Base-by-base conservation (phyloP, 2,888 invertebrate genomes). In the Chouioia cunea region DNA sequence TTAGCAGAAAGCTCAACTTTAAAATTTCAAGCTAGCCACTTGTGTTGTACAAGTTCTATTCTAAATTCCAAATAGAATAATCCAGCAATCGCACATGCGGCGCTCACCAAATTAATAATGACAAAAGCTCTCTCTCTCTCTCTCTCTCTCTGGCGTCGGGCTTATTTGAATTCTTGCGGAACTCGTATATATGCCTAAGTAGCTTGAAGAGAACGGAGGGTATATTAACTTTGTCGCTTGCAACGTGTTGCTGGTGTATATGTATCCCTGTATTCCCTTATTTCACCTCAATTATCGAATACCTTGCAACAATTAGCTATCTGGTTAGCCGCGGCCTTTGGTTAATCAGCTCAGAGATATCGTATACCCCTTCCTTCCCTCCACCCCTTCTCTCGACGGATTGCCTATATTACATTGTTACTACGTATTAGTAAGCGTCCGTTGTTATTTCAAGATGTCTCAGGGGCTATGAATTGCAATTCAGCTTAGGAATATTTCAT, bases 141-240 rank as follows among this genome's bases (percentile, higher is more conserved):
- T 27, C 27, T 27, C 27, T 27, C 27, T 27, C 27, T 27, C 27
- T 27, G 4, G n/a, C 6, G 27, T 43, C n/a, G 10, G 8, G 14
- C 27, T 73, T 69, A 69, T 69, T 73, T 57, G 65, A 69, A 73
- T 73, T 73, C 66, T 73, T 73, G 69, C 52, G 58, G 52, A 73
- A 65, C 69, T 69, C 58, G 36, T 58, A 73, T n/a, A 73, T 73
- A 65, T 12, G 36, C 57, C 69, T 65, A 72, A 69, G 69, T 68
- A 73, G 65, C 58, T 65, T 4, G 20, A 22, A 16, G 16, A 44
- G 67, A n/a, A n/a, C 36, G 36, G 64, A 72, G 57, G 56, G 73
- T 69, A 10, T 36, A 72, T 69, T 72, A 72, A 72, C 72, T 68
- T 72, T 70, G 73, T 70, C 70, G 73, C 73, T 71, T 60, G 48